Conservation (phyloP, 64 coral and sea anemone species). For the Montipora cactus region DNA sequence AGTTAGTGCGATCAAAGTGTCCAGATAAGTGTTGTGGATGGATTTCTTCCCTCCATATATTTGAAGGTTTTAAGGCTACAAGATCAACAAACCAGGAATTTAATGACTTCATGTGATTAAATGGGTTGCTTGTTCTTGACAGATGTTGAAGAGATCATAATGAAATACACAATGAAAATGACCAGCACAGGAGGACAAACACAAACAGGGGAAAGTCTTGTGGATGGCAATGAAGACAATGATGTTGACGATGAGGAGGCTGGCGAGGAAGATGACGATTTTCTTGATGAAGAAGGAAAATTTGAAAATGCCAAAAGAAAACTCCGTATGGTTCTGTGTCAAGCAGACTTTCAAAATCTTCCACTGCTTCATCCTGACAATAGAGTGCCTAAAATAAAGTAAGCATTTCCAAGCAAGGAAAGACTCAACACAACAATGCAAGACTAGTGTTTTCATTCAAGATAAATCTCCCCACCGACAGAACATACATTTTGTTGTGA, state of each 20-base stretch:
- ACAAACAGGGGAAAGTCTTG: background rate
- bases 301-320: conserved; percentile 88
- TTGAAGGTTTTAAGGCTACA: no score
- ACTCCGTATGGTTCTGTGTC: conserved; percentile 84
- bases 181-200: background rate
- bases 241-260: conserved; percentile 21
- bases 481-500: no score
- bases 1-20: no score
- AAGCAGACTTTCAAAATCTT: conserved; percentile 89
- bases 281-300: conserved; percentile 74
- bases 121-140: background rate
- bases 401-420: background rate
- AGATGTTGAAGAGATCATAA: conserved; percentile 76
- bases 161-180: conserved; percentile 70
- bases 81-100: no score
- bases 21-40: no score
- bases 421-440: no score
- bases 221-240: conserved; percentile 38
- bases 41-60: no score
- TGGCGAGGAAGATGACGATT: conserved; percentile 79
- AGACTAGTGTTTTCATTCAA: no score
- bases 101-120: background rate
- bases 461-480: no score
- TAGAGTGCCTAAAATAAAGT: background rate
- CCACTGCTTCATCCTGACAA: conserved; percentile 76